A percentile compares a stretch with the other conserved stretches of the same genome.
Conservation (phyloP, 2,888 invertebrate species). For the Malthinus seriepunctatus region DNA sequence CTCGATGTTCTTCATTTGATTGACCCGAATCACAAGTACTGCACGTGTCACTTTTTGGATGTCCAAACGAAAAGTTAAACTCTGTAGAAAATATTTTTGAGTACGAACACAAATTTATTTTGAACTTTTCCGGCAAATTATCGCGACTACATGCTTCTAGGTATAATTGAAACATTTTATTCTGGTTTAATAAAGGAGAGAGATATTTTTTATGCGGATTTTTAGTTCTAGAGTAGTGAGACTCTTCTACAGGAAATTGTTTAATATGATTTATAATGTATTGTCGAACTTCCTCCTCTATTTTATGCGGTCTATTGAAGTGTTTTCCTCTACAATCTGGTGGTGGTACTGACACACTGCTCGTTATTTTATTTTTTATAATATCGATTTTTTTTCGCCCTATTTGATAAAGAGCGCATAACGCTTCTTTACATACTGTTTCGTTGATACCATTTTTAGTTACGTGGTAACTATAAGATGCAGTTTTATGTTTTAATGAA, state of each 20-base stretch:
- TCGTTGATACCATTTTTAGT: constrained; percentile 2
- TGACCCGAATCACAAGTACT: constrained; percentile 30
- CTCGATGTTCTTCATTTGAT: constrained; percentile 20
- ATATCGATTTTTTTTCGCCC: no score
- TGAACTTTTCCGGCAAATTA: constrained; percentile 31
- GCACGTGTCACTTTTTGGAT: constrained; percentile 35
- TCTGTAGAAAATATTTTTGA: constrained; percentile 35
- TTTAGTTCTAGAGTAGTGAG: constrained; percentile 36
- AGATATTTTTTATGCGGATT: constrained; percentile 36
- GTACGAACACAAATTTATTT: constrained; percentile 33
- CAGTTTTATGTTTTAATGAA: neutral
- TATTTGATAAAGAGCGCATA: neutral
- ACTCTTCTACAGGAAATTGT: constrained; percentile 18
- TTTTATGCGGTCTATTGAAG: constrained; percentile 13
- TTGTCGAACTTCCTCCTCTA: constrained; percentile 26
- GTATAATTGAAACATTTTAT: constrained; percentile 17
- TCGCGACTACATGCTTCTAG: constrained; percentile 7
- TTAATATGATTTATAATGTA: constrained; percentile 26
- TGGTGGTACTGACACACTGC: constrained; percentile 5
- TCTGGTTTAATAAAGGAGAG: constrained; percentile 35
- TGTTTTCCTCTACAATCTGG: constrained; percentile 11
- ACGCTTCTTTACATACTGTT: neutral
- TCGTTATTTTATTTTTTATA: constrained; percentile 3
- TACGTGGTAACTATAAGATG: neutral
- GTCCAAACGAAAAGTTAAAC: constrained; percentile 39